These are phyloP conservation scores for Ciconia maguari DNA, from an alignment of 2,113 vertebrate species.

Conservation along the genomic window DNA sequence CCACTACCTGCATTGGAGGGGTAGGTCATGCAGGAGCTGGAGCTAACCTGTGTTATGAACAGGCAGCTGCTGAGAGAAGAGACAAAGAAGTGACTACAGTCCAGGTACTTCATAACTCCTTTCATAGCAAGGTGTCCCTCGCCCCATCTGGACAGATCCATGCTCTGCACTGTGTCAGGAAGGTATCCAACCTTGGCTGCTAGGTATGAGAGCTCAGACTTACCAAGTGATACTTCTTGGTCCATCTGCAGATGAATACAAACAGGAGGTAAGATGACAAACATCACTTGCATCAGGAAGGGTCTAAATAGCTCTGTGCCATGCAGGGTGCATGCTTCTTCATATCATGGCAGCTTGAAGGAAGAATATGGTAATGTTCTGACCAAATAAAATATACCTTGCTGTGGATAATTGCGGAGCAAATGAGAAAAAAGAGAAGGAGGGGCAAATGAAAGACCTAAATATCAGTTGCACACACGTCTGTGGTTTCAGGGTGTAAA, in stretches of 20 bases:
- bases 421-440: not conserved
- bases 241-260: not conserved
- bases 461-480: not conserved
- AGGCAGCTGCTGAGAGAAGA: not conserved
- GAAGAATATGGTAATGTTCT: not conserved
- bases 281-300: not conserved
- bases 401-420: not conserved
- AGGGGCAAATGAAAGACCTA: not conserved
- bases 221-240: not conserved
- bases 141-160: not conserved
- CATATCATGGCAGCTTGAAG: not conserved
- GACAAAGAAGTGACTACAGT: not conserved
- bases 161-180: not conserved
- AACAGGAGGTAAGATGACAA: not conserved
- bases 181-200: not conserved
- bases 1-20: not conserved
- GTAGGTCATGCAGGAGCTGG: not conserved
- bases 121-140: not conserved
- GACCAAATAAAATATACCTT: not conserved
- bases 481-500: not conserved
- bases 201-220: not conserved
- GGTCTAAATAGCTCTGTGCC: not conserved
- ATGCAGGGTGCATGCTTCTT: fast-evolving
- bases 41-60: not conserved
- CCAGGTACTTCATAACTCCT: not conserved